Conservation (phyloP, 1,140 invertebrate genomes). For the Anastatus disparis region DNA sequence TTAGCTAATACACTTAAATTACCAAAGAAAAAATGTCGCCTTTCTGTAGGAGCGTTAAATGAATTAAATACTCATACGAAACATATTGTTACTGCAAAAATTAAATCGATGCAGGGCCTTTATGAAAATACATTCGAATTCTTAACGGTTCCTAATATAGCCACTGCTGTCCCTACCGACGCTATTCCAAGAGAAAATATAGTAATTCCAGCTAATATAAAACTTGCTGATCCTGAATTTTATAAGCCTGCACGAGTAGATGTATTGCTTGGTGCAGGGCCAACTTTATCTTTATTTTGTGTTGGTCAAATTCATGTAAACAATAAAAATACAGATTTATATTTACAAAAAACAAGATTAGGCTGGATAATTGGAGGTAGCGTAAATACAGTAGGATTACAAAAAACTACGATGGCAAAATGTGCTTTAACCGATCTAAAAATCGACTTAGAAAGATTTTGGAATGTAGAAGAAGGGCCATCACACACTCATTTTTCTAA, state of each 20-base stretch:
- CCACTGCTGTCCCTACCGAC: not conserved
- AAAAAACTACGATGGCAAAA: too few relatives aligned
- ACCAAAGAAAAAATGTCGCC: not conserved
- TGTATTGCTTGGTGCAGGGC: slow-evolving; percentile 25
- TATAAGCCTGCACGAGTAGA: slow-evolving; percentile 12
- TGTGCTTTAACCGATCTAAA: too few relatives aligned
- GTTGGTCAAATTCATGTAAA: slow-evolving; percentile 31
- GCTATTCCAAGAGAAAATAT: slow-evolving; percentile 2
- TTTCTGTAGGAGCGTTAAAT: slow-evolving; percentile 30
- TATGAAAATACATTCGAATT: slow-evolving; percentile 13
- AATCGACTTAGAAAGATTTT: too few relatives aligned
- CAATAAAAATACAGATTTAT: not conserved
- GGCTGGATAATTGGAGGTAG: not conserved
- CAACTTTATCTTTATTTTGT: slow-evolving; percentile 27
- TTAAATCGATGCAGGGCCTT: not conserved
- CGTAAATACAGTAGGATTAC: too few relatives aligned
- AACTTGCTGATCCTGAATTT: slow-evolving; percentile 29
- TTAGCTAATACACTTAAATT: slow-evolving; percentile 26
- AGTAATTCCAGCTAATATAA: slow-evolving; percentile 20
- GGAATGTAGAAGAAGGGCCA: too few relatives aligned
- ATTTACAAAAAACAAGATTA: slow-evolving; percentile 3
- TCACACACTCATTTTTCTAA: too few relatives aligned
- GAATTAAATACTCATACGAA: not conserved
- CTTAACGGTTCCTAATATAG: slow-evolving; percentile 20
- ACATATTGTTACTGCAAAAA: not conserved